These are phyloP conservation scores for Carterocephalus palaemon DNA, from an alignment of 2,888 invertebrate genomes.

Conservation along the genomic window DNA sequence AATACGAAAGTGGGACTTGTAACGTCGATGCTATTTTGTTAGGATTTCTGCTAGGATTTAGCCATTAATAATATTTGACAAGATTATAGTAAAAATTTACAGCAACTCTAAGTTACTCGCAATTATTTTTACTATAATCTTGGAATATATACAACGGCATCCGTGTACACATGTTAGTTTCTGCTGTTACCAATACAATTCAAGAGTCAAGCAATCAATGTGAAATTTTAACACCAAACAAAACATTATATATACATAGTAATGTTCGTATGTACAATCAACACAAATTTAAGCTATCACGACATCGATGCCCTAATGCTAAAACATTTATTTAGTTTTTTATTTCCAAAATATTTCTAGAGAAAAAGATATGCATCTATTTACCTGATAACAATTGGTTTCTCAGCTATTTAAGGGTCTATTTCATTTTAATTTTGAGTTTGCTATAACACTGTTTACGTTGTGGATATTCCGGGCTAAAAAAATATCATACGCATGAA, in stretches of 20 bases:
- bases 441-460: conserved; percentile 62
- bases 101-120: conserved; percentile 6
- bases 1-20: conserved; percentile 18
- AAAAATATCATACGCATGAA: neutral
- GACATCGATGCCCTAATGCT: conserved; percentile 70
- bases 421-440: conserved; percentile 35
- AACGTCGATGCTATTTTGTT: neutral
- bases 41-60: conserved; percentile 11
- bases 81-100: conserved; percentile 21
- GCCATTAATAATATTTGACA: conserved; percentile 4
- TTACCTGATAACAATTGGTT: conserved; percentile 67
- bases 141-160: conserved; percentile 6
- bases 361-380: conserved; percentile 78
- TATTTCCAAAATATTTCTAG: conserved; percentile 73
- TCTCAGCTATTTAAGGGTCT: conserved; percentile 55
- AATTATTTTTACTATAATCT: conserved; percentile 13
- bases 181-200: conserved; percentile 10
- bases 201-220: conserved; percentile 15
- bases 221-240: conserved; percentile 10
- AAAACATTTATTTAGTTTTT: conserved; percentile 64
- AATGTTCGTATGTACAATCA: conserved; percentile 42
- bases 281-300: conserved; percentile 63
- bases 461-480: conserved; percentile 28
- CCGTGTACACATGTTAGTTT: conserved; percentile 10
- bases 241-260: conserved; percentile 13